phyloP scores from a whole-genome alignment of 1,140 invertebrate genomes.

The Hyposmocoma kahamanoa region DNA sequence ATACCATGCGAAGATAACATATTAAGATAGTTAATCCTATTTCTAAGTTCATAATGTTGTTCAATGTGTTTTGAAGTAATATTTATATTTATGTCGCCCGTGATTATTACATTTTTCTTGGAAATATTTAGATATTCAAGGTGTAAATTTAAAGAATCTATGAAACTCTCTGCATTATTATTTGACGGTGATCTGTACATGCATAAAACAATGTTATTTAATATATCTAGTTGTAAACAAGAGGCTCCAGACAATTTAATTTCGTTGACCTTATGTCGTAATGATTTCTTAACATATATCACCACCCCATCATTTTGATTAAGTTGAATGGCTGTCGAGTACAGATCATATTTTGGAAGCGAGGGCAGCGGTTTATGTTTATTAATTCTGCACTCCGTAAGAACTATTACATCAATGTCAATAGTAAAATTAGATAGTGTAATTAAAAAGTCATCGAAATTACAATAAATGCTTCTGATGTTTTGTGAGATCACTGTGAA shows the following conservation, averaged over 20 bases:
- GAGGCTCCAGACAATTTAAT: background rate
- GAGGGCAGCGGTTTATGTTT: background rate
- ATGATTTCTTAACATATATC: constrained; percentile 3
- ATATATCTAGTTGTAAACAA: constrained; percentile 6
- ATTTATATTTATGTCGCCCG: background rate
- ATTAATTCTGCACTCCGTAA: constrained; percentile 8
- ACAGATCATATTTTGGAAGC: background rate
- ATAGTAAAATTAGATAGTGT: background rate
- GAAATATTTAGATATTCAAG: background rate
- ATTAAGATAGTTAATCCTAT: constrained; percentile 6
- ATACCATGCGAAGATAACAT: background rate
- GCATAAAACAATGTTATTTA: constrained; percentile 2
- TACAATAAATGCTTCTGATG: constrained; percentile 11
- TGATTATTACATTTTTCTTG: constrained; percentile 1
- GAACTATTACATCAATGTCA: constrained; percentile 7
- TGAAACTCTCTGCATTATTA: background rate
- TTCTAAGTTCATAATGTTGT: background rate
- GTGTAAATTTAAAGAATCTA: background rate
- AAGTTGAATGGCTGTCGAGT: background rate
- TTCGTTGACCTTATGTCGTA: background rate
- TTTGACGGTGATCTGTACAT: constrained; percentile 12
- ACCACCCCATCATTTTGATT: constrained; percentile 12
- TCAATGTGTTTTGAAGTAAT: background rate
- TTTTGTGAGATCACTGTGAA: constrained; percentile 2
- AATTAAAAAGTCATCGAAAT: background rate